Percentiles rank a stretch among this genome's conserved stretches.
Conservation (phyloP, 2,888 invertebrate species). For the Gastrophysa polygoni region DNA sequence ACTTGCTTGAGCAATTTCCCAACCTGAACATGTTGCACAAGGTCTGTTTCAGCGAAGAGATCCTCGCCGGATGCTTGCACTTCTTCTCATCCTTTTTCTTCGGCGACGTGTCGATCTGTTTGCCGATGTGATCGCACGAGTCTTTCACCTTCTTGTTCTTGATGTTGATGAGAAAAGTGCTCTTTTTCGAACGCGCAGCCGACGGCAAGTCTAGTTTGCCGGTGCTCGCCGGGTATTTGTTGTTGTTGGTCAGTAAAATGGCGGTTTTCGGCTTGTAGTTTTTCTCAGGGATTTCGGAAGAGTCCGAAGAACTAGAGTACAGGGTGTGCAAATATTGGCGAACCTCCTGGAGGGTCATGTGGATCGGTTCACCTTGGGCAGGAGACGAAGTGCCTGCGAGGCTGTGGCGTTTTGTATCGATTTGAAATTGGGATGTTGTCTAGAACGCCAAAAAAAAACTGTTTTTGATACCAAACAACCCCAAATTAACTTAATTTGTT, state of each 20-base stretch:
- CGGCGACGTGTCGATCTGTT: slow-evolving; percentile 57
- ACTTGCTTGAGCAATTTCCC: slow-evolving; percentile 61
- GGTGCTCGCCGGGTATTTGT: slow-evolving; percentile 41
- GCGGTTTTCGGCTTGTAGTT: slow-evolving; percentile 43
- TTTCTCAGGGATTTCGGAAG: slow-evolving; percentile 62
- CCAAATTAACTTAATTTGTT: too few species aligned
- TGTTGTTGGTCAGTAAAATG: slow-evolving; percentile 46
- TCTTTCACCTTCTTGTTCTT: slow-evolving; percentile 66
- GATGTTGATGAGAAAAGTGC: slow-evolving; percentile 65
- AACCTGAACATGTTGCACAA: slow-evolving; percentile 84
- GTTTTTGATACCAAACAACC: too few species aligned
- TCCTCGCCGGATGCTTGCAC: slow-evolving; percentile 67
- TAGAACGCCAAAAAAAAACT: too few species aligned
- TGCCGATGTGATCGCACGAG: slow-evolving; percentile 54
- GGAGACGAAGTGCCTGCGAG: slow-evolving; percentile 67
- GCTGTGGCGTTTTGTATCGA: slow-evolving; percentile 67
- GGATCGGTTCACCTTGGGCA: slow-evolving; percentile 73
- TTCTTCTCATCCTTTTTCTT: slow-evolving; percentile 57
- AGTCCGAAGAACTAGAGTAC: slow-evolving; percentile 78
- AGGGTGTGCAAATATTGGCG: slow-evolving; percentile 82
- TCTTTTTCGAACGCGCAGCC: slow-evolving; percentile 56
- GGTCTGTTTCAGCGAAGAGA: slow-evolving; percentile 79
- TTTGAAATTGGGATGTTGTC: neutral
- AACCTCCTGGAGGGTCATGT: slow-evolving; percentile 85
- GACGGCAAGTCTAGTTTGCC: slow-evolving; percentile 45